Percentiles rank a stretch among this genome's conserved stretches.
Evolutionary conservation across 2,888 invertebrate species (phyloP).

Genomic region (Corbicula japonica): DNA sequence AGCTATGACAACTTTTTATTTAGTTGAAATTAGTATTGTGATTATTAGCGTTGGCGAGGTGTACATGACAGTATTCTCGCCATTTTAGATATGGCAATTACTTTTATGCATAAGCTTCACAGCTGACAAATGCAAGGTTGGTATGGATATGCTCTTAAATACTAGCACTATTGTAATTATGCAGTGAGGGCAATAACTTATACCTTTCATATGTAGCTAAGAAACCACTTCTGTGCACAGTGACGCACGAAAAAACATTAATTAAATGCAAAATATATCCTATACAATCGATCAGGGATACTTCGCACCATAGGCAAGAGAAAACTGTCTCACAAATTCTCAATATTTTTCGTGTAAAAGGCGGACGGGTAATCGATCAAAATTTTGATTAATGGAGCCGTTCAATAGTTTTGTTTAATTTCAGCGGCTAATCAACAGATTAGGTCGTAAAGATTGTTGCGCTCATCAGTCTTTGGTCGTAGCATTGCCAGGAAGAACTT

Average conservation of each 20-base stretch:
- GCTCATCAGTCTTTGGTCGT: conserved; percentile 49
- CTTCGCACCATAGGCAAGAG: conserved; percentile 1
- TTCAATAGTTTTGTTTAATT: conserved; percentile 67
- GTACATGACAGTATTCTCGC: no score
- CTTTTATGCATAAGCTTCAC: no score
- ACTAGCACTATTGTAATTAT: no score
- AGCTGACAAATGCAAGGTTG: no score
- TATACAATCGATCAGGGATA: conserved; percentile 25
- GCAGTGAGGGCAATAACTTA: conserved; percentile 13
- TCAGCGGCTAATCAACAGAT: conserved; percentile 49
- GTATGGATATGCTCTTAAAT: no score
- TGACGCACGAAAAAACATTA: conserved; percentile 12
- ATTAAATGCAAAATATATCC: conserved; percentile 35
- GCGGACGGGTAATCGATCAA: conserved; percentile 50
- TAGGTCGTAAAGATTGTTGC: conserved; percentile 57
- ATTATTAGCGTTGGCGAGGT: no score
- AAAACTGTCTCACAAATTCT: conserved; percentile 7
- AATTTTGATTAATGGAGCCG: conserved; percentile 59
- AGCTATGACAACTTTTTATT: no score
- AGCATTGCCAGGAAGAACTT: conserved; percentile 11
- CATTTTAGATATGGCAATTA: no score
- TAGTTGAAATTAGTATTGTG: no score
- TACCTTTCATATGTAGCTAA: not conserved
- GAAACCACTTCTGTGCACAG: conserved; percentile 5
- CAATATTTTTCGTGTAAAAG: conserved; percentile 20